Base-by-base conservation (phyloP, 2,888 invertebrate genomes). In the Acrobasis consociella region DNA sequence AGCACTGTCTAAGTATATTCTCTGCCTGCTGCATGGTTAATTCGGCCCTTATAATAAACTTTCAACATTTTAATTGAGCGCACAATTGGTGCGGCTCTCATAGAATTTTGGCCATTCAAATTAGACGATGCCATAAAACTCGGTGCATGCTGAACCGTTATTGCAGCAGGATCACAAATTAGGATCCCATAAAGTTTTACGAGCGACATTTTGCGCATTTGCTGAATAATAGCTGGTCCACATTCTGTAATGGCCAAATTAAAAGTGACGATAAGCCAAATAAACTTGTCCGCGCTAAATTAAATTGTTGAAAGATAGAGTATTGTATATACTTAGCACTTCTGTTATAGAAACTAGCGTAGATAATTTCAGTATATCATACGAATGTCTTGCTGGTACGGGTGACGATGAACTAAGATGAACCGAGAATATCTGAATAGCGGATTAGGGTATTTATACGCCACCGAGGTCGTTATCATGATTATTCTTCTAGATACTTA, bases 201-300 rank as follows among this genome's bases (percentile, higher is more conserved):
- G 72, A 68, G 64, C 68, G 63, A 70, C 71, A 68, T 70, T 76
- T 73, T 73, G 76, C 70, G 71, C 73, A 73, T 78, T 78, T 77
- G 70, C 68, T 72, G 74, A 77, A 73, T 78, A 78, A 79, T 73
- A 74, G 73, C 65, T 72, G 82, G 72, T 78, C 82, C 70, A 60
- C 39, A 52, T 60, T 42, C 39, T 51, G n/a, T 51, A 60, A 60
- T 60, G 50, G 60, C 13, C 51, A 52, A 60, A 51, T 52, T 60
- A 51, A 60, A 60, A 49, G 46, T 46, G 16, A 42, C 42, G 39
- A 42, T 42, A 13, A 56, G 38, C 16, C 9, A 37, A 56, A 56
- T 56, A 56, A 42, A 56, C 46, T 13, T 46, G n/a, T 46, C 7
- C 13, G n/a, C 46, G 13, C 10, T n/a, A 46, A 46, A 46, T 46